These are phyloP conservation scores for Protodeltote pygarga DNA, from an alignment of 2,888 invertebrate species.

Conservation along the genomic window DNA sequence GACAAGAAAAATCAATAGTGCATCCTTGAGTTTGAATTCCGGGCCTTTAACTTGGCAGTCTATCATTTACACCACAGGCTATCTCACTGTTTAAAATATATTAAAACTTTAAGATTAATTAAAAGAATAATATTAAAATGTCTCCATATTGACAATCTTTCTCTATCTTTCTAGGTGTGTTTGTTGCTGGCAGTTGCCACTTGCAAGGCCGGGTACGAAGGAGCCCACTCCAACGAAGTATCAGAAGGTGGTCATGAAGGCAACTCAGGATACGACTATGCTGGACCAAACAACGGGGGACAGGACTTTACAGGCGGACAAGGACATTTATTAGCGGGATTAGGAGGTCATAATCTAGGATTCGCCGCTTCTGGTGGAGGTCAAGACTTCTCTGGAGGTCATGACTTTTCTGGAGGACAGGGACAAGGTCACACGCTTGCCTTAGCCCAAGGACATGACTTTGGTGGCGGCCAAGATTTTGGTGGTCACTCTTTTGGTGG, in stretches of 20 bases:
- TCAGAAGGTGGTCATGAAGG: constrained; percentile 57
- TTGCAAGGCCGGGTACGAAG: constrained; percentile 73
- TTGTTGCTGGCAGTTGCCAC: constrained; percentile 78
- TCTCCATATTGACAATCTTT: background rate
- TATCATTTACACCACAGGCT: no score
- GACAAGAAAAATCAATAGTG: no score
- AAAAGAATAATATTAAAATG: no score
- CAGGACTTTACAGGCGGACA: constrained; percentile 50
- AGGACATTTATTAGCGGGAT: constrained; percentile 21
- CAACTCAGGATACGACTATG: constrained; percentile 55
- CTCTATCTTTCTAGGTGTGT: constrained; percentile 71
- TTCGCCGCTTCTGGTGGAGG: constrained; percentile 26
- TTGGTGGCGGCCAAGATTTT: constrained; percentile 44
- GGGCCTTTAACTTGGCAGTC: no score
- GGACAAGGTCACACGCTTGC: constrained; percentile 32
- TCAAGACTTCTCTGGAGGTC: constrained; percentile 51
- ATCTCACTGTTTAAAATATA: no score
- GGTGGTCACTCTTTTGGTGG: constrained; percentile 51
- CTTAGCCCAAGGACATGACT: constrained; percentile 43
- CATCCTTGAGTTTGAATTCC: no score
- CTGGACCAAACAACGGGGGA: constrained; percentile 46
- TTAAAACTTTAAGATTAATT: no score
- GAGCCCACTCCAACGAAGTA: constrained; percentile 60
- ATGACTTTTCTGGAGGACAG: constrained; percentile 49
- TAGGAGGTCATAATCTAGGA: constrained; percentile 43